Evolutionary conservation across 2,797 vertebrate genomes (phyloP).

Genomic region (Triplophysa yarkandensis): DNA sequence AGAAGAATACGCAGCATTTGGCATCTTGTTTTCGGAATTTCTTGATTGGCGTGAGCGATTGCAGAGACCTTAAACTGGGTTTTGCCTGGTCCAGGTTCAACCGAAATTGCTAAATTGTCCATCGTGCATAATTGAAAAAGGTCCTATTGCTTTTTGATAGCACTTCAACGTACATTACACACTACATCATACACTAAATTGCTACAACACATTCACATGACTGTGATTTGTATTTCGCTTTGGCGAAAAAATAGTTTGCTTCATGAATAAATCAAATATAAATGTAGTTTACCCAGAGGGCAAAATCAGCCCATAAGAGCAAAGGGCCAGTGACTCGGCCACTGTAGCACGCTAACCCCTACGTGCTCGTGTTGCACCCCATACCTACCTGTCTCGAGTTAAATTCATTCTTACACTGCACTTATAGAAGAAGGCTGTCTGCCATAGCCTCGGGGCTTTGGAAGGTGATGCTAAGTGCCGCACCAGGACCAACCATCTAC

Average conservation of each 20-base stretch:
- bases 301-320: background rate
- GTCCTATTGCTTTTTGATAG: background rate
- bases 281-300: constrained; percentile 2
- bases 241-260: background rate
- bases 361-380: background rate
- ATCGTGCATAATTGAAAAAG: background rate
- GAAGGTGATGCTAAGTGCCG: constrained; percentile 56
- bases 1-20: background rate
- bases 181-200: background rate
- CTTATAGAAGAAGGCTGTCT: constrained; percentile 58
- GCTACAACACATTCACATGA: background rate
- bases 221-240: background rate
- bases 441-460: constrained; percentile 57
- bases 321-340: background rate
- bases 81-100: background rate
- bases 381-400: constrained; percentile 43
- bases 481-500: constrained; percentile 53
- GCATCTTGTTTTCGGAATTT: background rate
- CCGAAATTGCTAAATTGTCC: background rate
- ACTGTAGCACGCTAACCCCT: background rate
- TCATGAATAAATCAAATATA: constrained; percentile 2
- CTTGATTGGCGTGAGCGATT: background rate
- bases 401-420: constrained; percentile 56
- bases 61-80: background rate
- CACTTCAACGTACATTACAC: background rate